Conservation (phyloP, 2,888 invertebrate species). For the Nemotelus nigrinus region DNA sequence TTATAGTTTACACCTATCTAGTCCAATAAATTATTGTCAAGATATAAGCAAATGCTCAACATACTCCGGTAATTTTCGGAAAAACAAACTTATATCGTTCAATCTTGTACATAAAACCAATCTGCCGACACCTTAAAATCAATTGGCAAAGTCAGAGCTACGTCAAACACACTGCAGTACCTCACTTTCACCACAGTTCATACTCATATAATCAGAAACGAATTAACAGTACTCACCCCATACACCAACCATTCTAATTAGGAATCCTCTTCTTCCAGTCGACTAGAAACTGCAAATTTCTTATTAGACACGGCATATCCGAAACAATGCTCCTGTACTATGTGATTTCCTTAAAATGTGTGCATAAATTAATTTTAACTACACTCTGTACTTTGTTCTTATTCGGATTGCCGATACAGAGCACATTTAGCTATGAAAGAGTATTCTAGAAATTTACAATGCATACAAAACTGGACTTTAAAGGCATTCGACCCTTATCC, state of each 20-base stretch:
- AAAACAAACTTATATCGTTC: too few relatives aligned
- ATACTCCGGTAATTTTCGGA: too few relatives aligned
- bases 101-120: neutral
- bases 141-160: neutral
- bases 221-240: conserved; percentile 21
- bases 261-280: conserved; percentile 33
- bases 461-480: conserved; percentile 46
- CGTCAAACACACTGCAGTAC: neutral
- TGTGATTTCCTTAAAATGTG: conserved; percentile 29
- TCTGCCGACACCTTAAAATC: neutral
- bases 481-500: conserved; percentile 39
- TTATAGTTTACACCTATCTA: too few relatives aligned
- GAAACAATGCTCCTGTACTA: neutral
- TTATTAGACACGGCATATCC: conserved; percentile 28
- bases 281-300: conserved; percentile 30
- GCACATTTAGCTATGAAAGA: neutral
- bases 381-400: conserved; percentile 33
- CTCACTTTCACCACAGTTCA: neutral
- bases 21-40: too few relatives aligned
- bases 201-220: conserved; percentile 31
- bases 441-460: conserved; percentile 39
- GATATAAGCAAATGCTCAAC: too few relatives aligned
- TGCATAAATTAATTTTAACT: conserved; percentile 50
- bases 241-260: conserved; percentile 28
- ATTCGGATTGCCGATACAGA: too few relatives aligned